Percentiles rank a stretch among this genome's conserved stretches.
phyloP scores from a whole-genome alignment of 2,797 vertebrate genomes.

The Acanthornis magna region DNA sequence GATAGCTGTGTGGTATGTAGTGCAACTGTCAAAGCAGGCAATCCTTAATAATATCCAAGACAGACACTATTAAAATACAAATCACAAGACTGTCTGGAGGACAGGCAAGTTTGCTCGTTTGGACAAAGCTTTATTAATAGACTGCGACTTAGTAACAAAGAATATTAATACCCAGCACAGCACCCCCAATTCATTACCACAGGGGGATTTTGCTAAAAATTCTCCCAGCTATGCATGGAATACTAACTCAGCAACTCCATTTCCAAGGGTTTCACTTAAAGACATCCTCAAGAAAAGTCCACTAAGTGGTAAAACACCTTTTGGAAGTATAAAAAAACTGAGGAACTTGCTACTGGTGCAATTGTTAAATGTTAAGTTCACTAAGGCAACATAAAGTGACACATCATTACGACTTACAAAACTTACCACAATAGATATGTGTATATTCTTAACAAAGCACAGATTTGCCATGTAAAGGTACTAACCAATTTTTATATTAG shows the following conservation, averaged over 20 bases:
- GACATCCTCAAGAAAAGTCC: not conserved
- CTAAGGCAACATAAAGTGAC: not conserved
- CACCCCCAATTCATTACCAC: not conserved
- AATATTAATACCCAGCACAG: slow-evolving; percentile 34
- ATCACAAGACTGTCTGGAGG: slow-evolving; percentile 52
- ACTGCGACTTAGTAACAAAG: slow-evolving; percentile 22
- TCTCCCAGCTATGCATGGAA: not conserved
- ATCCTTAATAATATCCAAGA: slow-evolving; percentile 30
- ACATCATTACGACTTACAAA: not conserved
- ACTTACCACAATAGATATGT: not conserved
- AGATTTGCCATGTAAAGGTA: not conserved
- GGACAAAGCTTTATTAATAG: slow-evolving; percentile 66
- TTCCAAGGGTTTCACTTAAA: not conserved
- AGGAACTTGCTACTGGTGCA: not conserved
- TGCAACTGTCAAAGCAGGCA: not conserved
- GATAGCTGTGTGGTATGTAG: not conserved
- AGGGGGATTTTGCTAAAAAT: not conserved
- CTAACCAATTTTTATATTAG: not conserved
- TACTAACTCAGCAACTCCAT: not conserved
- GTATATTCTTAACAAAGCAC: not conserved
- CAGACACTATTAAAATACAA: slow-evolving; percentile 49
- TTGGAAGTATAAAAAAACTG: not conserved
- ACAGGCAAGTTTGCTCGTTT: slow-evolving; percentile 14
- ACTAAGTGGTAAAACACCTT: not conserved
- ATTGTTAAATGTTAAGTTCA: not conserved